Base-by-base conservation (phyloP, 2,888 invertebrate species). In the Phania funesta region DNA sequence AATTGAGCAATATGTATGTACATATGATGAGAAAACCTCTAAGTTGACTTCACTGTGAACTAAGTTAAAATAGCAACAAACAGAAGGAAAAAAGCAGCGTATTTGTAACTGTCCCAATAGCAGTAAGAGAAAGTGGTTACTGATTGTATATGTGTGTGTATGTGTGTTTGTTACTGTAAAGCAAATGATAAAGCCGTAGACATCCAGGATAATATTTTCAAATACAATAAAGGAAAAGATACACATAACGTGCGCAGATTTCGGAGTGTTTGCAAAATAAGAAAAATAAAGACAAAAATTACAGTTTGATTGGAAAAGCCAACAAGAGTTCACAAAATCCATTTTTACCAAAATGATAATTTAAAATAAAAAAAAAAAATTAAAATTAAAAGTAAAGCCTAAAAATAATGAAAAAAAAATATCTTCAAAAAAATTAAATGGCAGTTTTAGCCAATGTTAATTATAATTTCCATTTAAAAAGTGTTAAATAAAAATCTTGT, bases 211-310 rank as follows among this genome's bases (percentile, higher is more conserved):
- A 78, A 67, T 74, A 71, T 70, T 68, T 58, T 54, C 68, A 77
- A 76, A 64, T 52, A 64, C 68, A 68, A 68, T 77, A 64, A 68
- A 74, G 74, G 68, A 74, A 78, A 82, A 70, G 74, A 82, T 82
- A 82, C 74, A 82, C 74, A 82, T 60, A 82, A 82, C 82, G 82
- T 82, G 82, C 78, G 82, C 82, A 82, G 82, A 82, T 78, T 78
- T 79, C 64, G 41, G 50, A 76, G 58, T 60, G 38, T 75, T 65
- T 64, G 58, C 41, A 29, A 64, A 65, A 41, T 18, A 52, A 16
- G 26, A 46, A 32, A 16, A 20, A 8, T 11, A 54, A 41, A 20
- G 20, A 58, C 2, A 64, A 73, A 70, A 41, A 56, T 22, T 7
- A 26, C 38, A 64, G 60, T 74, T 73, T 50, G 9, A 22, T 64